Base-by-base conservation (phyloP, 1,140 invertebrate species). In the Drosophila mayri region DNA sequence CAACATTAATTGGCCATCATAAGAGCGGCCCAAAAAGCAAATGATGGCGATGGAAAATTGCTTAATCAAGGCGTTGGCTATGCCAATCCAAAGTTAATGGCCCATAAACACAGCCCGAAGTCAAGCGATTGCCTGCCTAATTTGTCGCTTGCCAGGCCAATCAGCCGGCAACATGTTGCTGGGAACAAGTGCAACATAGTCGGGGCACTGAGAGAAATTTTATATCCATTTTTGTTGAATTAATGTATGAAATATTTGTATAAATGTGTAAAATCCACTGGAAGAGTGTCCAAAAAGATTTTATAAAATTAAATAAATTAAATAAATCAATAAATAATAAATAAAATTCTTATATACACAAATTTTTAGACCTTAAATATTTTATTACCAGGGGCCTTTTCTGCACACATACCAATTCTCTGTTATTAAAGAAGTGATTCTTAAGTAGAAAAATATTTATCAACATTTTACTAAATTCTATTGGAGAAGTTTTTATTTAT, bases 71-170 rank as follows among this genome's bases (percentile, higher is more conserved):
- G 84, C 79, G 84, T 87, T 87, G 84, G 79, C 76, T 63, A 50
- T 72, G 55, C 66, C 64, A 64, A 71, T 66, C 61, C 79, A 82
- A 87, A 76, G 65, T 83, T 87, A 88, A 87, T 87, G 80, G 84
- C 50, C 72, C 64, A 88, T 87, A 87, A 87, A 88, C 84, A 83
- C 76, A 85, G 84, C 67, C 67, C 76, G 68, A 76, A 87, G 84
- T 88, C 80, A 88, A 90, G 80, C 84, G 80, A 88, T 84, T 87
- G 72, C 78, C 64, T 70, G 85, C 72, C 84, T 87, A 87, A 87
- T 87, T 87, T 87, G 83, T 87, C 83, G 84, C 83, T 86, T 82
- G 83, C 83, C 83, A 86, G 71, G 76, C 83, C 71, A 75, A 74
- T 75, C 75, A 58, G 76, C 76, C 84, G 66, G 85, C 85, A 84